Evolutionary conservation across 2,888 invertebrate genomes (phyloP), one percentile per base, ranked within the genome.

Genomic region (Drosophila heteroneura): DNA sequence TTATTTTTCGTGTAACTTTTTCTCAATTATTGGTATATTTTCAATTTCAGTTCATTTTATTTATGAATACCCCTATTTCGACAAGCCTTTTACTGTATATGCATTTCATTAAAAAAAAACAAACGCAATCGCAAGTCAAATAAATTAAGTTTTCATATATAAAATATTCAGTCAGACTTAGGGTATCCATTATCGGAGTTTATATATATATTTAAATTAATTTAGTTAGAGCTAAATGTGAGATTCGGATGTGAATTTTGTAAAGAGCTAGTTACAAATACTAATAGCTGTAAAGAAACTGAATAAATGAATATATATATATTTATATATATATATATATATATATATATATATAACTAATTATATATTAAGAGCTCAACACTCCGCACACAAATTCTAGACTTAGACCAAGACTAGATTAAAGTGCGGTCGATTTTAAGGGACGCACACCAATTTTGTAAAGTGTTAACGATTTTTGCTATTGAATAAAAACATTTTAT

Each of bases 401-500:
- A 54, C 74, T 56, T 22, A 58, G 61, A 54, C 16, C 59, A 74
- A 76, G 63, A 64, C 71, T 69, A 59, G 76, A 63, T 35, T 60
- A 70, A 65, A 66, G 64, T 74, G 61, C 65, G 47, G 56, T 56
- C 60, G 41, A 35, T 57, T 57, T 62, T 72, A 66, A 62, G 88
- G 83, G 74, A 85, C 70, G 74, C 47, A 79, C 30, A 79, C n/a
- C 5, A 72, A 52, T 81, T 73, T 74, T 85, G 77, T 82, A 76
- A 88, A 75, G 70, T 68, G 76, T 82, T 78, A 72, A 83, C 62
- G 69, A 74, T 77, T 74, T 82, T 79, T 85, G 60, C 85, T 83
- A 85, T 82, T 80, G 47, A 85, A 85, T 85, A 88, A 85, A 83
- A 62, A 70, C 66, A 72, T 88, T 85, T 83, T 85, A 83, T 85